A percentile compares a stretch with the other conserved stretches of the same genome.
phyloP scores from a whole-genome alignment of 2,113 vertebrate genomes.

The Notothenia rossii region DNA sequence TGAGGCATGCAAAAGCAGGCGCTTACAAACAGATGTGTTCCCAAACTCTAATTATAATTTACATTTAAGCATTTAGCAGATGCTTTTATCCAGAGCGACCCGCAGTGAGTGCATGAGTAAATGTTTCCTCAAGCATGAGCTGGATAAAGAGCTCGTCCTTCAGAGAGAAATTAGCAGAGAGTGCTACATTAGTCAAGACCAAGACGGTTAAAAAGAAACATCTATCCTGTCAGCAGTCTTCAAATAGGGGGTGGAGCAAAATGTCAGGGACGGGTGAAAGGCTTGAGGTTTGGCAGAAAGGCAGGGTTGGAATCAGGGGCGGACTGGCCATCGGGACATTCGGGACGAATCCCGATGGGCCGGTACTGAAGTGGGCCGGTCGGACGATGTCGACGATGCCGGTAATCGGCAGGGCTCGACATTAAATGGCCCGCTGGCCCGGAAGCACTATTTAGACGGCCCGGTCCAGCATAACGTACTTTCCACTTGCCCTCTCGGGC shows the following conservation, averaged over 20 bases:
- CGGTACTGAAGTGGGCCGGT: too few relatives aligned
- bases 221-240: neutral
- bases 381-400: too few relatives aligned
- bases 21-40: constrained; percentile 18
- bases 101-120: too few relatives aligned
- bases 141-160: constrained; percentile 15
- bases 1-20: constrained; percentile 19
- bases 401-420: too few relatives aligned
- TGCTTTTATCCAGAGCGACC: too few relatives aligned
- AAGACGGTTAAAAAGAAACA: constrained; percentile 13
- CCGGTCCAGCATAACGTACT: too few relatives aligned
- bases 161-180: constrained; percentile 7
- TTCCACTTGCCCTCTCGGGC: too few relatives aligned
- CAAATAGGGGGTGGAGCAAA: neutral
- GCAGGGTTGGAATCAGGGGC: too few relatives aligned
- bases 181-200: neutral
- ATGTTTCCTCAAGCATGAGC: constrained; percentile 21
- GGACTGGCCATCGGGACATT: too few relatives aligned
- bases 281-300: neutral
- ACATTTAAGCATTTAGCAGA: constrained; percentile 17
- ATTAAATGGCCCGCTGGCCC: too few relatives aligned
- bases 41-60: constrained; percentile 17
- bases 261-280: neutral
- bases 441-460: too few relatives aligned
- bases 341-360: too few relatives aligned